Conservation (phyloP, 2,113 vertebrate species). For the Pan paniscus region DNA sequence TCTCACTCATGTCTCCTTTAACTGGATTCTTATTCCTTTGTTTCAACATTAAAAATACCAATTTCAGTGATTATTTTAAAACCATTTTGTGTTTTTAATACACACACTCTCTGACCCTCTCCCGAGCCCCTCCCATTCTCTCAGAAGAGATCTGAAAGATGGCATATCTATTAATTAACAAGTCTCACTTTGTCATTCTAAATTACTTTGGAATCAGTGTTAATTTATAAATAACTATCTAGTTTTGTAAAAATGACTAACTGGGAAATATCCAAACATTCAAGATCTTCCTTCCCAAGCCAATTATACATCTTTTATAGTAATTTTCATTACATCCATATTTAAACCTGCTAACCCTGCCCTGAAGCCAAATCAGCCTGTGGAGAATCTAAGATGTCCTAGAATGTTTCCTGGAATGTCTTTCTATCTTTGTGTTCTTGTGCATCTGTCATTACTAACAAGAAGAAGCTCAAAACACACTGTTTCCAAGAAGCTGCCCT, state of each 20-base stretch:
- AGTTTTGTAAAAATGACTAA: slow-evolving; percentile 59
- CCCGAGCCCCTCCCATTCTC: not conserved
- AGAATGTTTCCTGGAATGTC: slow-evolving; percentile 17
- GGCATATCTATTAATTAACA: slow-evolving; percentile 27
- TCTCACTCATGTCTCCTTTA: not conserved
- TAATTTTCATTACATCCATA: slow-evolving; percentile 8
- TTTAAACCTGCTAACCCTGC: not conserved
- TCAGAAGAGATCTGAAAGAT: slow-evolving; percentile 17
- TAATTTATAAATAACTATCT: slow-evolving; percentile 38
- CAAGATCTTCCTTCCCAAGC: not conserved
- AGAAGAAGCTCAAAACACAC: not conserved
- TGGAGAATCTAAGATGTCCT: slow-evolving; percentile 17
- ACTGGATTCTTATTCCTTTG: not conserved
- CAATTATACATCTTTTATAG: not conserved
- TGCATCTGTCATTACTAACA: not conserved
- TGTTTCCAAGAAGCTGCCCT: not conserved
- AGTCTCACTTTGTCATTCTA: not conserved
- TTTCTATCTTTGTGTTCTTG: not conserved
- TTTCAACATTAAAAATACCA: not conserved
- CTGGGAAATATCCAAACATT: slow-evolving; percentile 22
- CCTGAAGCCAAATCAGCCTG: not conserved
- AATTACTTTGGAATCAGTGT: slow-evolving; percentile 10
- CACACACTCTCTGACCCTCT: not conserved
- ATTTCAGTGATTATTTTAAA: not conserved
- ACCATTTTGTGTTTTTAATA: not conserved